phyloP scores from a whole-genome alignment of 1,140 invertebrate genomes.

The Eufriesea mexicana region DNA sequence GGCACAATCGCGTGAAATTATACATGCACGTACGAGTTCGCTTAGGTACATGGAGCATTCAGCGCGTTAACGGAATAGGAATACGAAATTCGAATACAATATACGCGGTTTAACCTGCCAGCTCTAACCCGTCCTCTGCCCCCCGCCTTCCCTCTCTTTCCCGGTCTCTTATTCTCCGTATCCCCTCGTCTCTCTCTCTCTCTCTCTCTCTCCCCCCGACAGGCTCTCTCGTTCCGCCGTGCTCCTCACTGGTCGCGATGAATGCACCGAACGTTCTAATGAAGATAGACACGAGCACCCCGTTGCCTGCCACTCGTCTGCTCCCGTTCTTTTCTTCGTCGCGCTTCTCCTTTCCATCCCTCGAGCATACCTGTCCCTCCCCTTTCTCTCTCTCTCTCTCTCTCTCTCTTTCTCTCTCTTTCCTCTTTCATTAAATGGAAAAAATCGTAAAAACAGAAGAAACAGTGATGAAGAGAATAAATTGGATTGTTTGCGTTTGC shows the following conservation, averaged over 20 bases:
- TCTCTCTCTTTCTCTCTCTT: not conserved
- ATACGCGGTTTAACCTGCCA: constrained; percentile 63
- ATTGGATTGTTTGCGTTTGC: too few relatives aligned
- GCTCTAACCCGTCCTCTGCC: constrained; percentile 19
- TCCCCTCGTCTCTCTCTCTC: not conserved
- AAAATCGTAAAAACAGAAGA: too few relatives aligned
- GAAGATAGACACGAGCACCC: constrained; percentile 49
- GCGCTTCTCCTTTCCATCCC: constrained; percentile 12
- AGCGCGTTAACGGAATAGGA: constrained; percentile 44
- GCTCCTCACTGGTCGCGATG: constrained; percentile 3
- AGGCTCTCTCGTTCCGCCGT: too few relatives aligned
- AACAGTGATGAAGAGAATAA: too few relatives aligned
- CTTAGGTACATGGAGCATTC: constrained; percentile 45
- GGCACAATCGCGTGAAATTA: constrained; percentile 57
- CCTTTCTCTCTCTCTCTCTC: not conserved
- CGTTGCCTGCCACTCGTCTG: constrained; percentile 30
- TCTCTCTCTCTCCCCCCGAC: too few relatives aligned
- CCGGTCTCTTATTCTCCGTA: too few relatives aligned
- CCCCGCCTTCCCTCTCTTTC: not conserved
- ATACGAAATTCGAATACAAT: constrained; percentile 60
- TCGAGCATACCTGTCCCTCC: not conserved
- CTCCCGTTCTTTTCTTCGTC: not conserved
- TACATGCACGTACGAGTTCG: constrained; percentile 58
- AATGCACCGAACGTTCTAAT: constrained; percentile 49
- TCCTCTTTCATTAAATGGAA: too few relatives aligned